phyloP scores from a whole-genome alignment of 1,140 invertebrate species.

The Mamestra configurata region DNA sequence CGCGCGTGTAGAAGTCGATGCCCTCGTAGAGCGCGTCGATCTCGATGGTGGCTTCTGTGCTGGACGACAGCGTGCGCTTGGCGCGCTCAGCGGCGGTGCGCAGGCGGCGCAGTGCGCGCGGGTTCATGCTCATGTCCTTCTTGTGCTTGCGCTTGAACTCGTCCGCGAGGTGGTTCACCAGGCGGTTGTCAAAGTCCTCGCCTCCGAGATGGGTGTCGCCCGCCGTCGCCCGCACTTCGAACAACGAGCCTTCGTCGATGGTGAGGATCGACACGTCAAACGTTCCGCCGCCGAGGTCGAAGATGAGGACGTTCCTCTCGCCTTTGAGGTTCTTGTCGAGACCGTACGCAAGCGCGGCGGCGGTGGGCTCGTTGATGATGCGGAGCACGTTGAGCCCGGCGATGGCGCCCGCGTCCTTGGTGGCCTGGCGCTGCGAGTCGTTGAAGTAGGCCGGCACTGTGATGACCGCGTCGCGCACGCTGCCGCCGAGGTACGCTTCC shows the following conservation, averaged over 20 bases:
- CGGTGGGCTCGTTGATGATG: constrained; percentile 93
- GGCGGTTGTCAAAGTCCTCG: constrained; percentile 93
- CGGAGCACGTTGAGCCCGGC: constrained; percentile 91
- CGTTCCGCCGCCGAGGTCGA: constrained; percentile 89
- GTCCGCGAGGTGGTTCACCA: constrained; percentile 90
- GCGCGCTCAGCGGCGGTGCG: constrained; percentile 89
- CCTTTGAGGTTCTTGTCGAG: constrained; percentile 93
- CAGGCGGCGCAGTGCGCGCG: constrained; percentile 89
- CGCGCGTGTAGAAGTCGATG: constrained; percentile 86
- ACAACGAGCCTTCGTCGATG: constrained; percentile 91
- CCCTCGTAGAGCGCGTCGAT: constrained; percentile 87
- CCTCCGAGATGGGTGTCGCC: constrained; percentile 90
- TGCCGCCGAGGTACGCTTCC: constrained; percentile 92
- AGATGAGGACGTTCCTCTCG: constrained; percentile 88
- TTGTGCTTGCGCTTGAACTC: constrained; percentile 87
- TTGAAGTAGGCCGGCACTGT: constrained; percentile 97
- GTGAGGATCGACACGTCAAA: constrained; percentile 92
- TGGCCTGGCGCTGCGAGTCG: constrained; percentile 96
- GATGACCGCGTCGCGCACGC: constrained; percentile 91
- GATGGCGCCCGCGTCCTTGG: constrained; percentile 92
- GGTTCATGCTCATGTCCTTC: constrained; percentile 84
- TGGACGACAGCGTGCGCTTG: constrained; percentile 87
- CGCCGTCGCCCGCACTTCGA: constrained; percentile 91
- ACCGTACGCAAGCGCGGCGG: constrained; percentile 92
- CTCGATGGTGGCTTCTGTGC: constrained; percentile 86